Evolutionary conservation across 2,888 invertebrate genomes (phyloP).

Genomic region (Schizotus pectinicornis): DNA sequence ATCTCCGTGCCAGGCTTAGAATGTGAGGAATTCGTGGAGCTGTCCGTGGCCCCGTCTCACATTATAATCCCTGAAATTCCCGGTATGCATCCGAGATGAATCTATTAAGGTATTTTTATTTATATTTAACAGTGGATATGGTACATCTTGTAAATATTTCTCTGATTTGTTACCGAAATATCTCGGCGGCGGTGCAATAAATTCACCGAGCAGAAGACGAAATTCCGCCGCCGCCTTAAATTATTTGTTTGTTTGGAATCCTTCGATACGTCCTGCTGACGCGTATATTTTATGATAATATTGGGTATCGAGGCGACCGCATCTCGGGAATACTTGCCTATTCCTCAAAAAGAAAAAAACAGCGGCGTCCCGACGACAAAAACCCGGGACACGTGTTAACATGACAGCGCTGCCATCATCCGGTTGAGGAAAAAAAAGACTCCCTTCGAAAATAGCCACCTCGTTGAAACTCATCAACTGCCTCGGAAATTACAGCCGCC

Average conservation of each 20-base stretch:
- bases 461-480: too few relatives aligned
- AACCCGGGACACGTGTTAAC: too few relatives aligned
- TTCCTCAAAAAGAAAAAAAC: not conserved
- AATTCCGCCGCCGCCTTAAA: constrained; percentile 39
- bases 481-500: too few relatives aligned
- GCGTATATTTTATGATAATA: constrained; percentile 5
- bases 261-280: constrained; percentile 12
- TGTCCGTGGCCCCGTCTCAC: constrained; percentile 45
- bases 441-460: too few relatives aligned
- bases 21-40: constrained; percentile 52
- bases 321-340: not conserved
- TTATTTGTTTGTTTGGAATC: constrained; percentile 38
- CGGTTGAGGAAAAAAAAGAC: too few relatives aligned
- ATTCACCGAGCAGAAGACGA: constrained; percentile 30
- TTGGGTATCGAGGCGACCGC: not conserved
- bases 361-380: too few relatives aligned
- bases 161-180: constrained; percentile 40
- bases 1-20: constrained; percentile 53
- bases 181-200: constrained; percentile 34
- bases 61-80: constrained; percentile 49
- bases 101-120: constrained; percentile 51
- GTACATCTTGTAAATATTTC: constrained; percentile 40
- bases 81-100: constrained; percentile 50
- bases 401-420: too few relatives aligned
- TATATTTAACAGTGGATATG: constrained; percentile 42